Conservation (phyloP, 2,113 vertebrate genomes). For the Oryzias celebensis region DNA sequence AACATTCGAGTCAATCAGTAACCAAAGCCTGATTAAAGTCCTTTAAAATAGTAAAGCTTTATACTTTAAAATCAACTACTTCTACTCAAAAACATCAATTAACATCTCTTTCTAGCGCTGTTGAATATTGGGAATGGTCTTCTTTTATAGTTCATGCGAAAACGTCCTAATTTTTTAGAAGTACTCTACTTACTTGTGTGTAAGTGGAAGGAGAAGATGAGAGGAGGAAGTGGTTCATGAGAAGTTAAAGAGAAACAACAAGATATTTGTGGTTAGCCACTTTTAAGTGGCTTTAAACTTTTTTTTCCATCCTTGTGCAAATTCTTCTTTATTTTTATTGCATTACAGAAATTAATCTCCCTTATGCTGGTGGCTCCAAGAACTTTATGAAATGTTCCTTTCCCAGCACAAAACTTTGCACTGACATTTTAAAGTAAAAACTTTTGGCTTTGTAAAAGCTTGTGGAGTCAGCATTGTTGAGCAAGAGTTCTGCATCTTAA, state of each 20-base stretch:
- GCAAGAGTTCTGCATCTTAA: too few relatives aligned
- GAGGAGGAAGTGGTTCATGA: conserved; percentile 11
- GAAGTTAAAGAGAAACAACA: conserved; percentile 9
- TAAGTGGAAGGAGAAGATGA: background rate
- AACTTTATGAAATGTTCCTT: too few relatives aligned
- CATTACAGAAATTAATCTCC: conserved; percentile 7
- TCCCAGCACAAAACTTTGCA: too few relatives aligned
- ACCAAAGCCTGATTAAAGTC: too few relatives aligned
- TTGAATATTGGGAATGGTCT: background rate
- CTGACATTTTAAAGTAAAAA: too few relatives aligned
- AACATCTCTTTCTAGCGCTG: background rate
- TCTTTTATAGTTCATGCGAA: background rate
- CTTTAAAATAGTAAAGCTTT: too few relatives aligned
- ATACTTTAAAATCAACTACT: too few relatives aligned
- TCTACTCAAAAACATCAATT: too few relatives aligned
- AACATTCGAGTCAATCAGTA: too few relatives aligned
- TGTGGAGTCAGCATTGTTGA: too few relatives aligned
- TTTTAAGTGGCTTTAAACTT: conserved; percentile 8
- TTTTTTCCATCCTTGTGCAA: conserved; percentile 8
- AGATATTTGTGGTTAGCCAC: conserved; percentile 3
- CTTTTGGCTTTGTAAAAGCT: too few relatives aligned
- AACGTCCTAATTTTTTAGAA: background rate
- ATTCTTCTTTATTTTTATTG: conserved; percentile 10
- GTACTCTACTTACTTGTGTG: background rate
- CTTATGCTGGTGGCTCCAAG: conserved; percentile 3